These are phyloP conservation scores for Thymelicus lineola DNA, from an alignment of 2,888 invertebrate genomes.

Conservation along the genomic window DNA sequence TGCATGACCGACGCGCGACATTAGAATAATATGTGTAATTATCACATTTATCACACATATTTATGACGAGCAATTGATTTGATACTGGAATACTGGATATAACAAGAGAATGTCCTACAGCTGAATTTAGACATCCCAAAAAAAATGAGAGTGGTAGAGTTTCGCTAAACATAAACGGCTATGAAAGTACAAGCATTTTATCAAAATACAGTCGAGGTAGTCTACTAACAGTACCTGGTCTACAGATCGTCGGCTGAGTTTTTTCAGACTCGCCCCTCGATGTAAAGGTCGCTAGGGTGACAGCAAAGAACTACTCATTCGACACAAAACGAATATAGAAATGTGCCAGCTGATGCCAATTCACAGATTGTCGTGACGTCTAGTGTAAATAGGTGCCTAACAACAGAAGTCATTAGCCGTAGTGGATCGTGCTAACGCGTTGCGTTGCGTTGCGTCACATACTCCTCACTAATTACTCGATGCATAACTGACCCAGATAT, in stretches of 20 bases:
- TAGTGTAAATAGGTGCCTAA: slow-evolving; percentile 6
- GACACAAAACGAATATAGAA: too few relatives aligned
- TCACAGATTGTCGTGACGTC: not conserved
- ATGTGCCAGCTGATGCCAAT: not conserved
- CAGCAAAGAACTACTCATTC: too few relatives aligned
- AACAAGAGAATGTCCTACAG: not conserved
- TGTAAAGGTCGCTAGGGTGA: too few relatives aligned
- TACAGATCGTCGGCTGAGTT: too few relatives aligned
- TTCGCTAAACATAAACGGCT: not conserved
- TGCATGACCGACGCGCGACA: not conserved
- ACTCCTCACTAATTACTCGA: slow-evolving; percentile 44
- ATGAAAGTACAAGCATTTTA: too few relatives aligned
- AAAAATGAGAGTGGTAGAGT: not conserved
- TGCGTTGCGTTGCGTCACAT: slow-evolving; percentile 40
- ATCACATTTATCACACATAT: slow-evolving; percentile 7
- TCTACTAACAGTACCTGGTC: too few relatives aligned
- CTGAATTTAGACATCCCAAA: not conserved
- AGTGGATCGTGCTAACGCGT: slow-evolving; percentile 24
- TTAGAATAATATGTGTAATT: slow-evolving; percentile 7
- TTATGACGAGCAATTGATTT: slow-evolving; percentile 12
- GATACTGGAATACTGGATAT: not conserved
- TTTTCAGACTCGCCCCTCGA: too few relatives aligned
- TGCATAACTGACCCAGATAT: slow-evolving; percentile 46
- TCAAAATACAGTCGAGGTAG: too few relatives aligned
- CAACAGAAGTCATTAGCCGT: slow-evolving; percentile 19